Evolutionary conservation across 1,140 invertebrate genomes (phyloP).

Genomic region (Drosophila mojavensis): DNA sequence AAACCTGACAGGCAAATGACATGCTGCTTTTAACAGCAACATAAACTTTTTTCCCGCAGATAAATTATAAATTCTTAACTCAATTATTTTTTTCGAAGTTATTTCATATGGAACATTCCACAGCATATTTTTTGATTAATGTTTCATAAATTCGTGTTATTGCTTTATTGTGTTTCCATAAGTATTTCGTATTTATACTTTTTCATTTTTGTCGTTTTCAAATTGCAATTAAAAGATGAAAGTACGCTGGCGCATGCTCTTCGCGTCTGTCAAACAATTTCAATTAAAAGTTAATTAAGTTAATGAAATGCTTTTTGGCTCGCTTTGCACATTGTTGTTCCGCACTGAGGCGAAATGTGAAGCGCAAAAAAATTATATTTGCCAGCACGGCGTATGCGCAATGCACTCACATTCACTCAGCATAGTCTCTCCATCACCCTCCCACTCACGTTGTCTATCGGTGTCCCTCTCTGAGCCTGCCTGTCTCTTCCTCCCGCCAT

Average conservation of each 20-base stretch:
- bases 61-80: constrained; percentile 12
- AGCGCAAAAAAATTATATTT: background rate
- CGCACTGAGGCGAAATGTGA: background rate
- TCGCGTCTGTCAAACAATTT: constrained; percentile 39
- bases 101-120: no score
- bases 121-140: background rate
- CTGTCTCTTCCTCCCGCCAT: no score
- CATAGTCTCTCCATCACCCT: background rate
- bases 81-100: background rate
- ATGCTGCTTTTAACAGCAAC: no score
- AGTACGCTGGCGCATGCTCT: constrained; percentile 21
- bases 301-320: constrained; percentile 57
- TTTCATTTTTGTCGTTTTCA: constrained; percentile 11
- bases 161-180: constrained; percentile 10
- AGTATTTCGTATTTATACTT: background rate
- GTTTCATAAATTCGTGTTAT: constrained; percentile 9
- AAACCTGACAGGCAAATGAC: background rate
- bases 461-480: background rate
- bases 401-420: constrained; percentile 4
- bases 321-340: constrained; percentile 17
- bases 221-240: constrained; percentile 47
- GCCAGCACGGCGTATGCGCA: constrained; percentile 16
- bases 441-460: no score
- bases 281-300: constrained; percentile 71
- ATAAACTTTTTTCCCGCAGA: background rate